Percentiles rank a stretch among this genome's conserved stretches.
These are phyloP conservation scores for Pelodytes ibericus DNA, from an alignment of 2,797 vertebrate genomes.

Conservation along the genomic window DNA sequence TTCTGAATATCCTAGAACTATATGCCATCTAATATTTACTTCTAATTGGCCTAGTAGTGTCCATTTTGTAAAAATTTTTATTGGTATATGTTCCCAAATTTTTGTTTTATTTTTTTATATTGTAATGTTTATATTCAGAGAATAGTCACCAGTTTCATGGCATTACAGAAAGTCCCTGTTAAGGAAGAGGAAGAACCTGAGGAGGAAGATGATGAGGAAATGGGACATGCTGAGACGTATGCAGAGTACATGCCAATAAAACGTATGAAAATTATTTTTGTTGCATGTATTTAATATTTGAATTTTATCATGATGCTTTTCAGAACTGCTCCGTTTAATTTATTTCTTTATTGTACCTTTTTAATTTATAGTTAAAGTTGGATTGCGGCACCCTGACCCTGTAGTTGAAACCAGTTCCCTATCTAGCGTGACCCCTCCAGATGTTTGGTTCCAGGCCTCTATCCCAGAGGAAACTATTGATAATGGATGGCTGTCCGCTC, in stretches of 20 bases:
- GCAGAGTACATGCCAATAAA: conserved; percentile 99
- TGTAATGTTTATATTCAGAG: too few relatives aligned
- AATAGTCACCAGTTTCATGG: too few relatives aligned
- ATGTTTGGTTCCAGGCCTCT: conserved; percentile 95
- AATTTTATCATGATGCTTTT: too few relatives aligned
- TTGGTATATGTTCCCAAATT: too few relatives aligned
- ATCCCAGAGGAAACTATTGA: conserved; percentile 94
- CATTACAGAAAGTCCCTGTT: conserved; percentile 83
- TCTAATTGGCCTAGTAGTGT: too few relatives aligned
- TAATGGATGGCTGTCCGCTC: conserved; percentile 90
- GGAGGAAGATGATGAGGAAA: conserved; percentile 96
- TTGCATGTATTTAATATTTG: not conserved
- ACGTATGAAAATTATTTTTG: conserved; percentile 72
- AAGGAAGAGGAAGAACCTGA: conserved; percentile 96
- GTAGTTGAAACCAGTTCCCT: conserved; percentile 98
- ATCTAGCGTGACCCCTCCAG: conserved; percentile 93
- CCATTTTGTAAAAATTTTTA: too few relatives aligned
- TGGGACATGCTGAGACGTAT: conserved; percentile 97
- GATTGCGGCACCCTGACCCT: conserved; percentile 92
- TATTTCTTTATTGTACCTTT: not conserved
- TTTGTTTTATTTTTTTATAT: too few relatives aligned
- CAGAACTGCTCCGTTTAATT: too few relatives aligned
- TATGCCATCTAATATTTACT: too few relatives aligned
- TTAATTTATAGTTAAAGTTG: conserved; percentile 84
- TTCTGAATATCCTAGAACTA: too few relatives aligned